Percentiles rank a stretch among this genome's conserved stretches.
These are phyloP conservation scores for Pandion haliaetus DNA, from an alignment of 2,113 vertebrate species.

Conservation along the genomic window DNA sequence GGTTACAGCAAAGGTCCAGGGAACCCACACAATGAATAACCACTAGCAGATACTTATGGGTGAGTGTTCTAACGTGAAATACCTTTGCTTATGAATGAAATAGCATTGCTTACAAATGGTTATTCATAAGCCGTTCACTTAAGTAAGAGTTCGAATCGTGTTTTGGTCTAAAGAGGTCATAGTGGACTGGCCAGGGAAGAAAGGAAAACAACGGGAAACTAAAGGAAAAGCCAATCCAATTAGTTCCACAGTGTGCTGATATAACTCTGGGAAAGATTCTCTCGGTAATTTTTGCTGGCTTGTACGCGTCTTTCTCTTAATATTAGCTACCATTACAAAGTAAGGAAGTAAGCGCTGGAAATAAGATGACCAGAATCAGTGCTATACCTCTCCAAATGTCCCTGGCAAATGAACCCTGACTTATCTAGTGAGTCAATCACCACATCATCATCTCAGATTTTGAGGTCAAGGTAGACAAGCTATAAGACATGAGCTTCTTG, in stretches of 20 bases:
- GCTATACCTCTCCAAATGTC: neutral
- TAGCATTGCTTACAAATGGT: neutral
- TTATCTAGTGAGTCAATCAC: neutral
- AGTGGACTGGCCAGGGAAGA: neutral
- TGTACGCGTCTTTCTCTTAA: neutral
- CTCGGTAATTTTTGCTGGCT: neutral
- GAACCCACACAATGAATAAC: neutral
- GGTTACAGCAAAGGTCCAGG: neutral
- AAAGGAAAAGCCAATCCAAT: neutral
- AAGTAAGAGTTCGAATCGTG: neutral
- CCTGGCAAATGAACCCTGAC: neutral
- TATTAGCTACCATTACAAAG: neutral
- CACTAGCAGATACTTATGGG: neutral
- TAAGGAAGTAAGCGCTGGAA: neutral
- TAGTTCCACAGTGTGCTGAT: neutral
- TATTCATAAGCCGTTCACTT: neutral
- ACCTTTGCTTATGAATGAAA: neutral
- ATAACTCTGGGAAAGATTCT: neutral
- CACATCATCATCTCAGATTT: neutral
- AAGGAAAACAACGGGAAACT: neutral
- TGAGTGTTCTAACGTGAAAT: neutral
- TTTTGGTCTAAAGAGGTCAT: neutral
- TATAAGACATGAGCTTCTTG: neutral
- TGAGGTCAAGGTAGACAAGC: neutral
- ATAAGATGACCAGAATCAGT: neutral